Percentiles rank a stretch among this genome's conserved stretches.
Conservation (phyloP, 1,140 invertebrate genomes). For the Bombus picipes region DNA sequence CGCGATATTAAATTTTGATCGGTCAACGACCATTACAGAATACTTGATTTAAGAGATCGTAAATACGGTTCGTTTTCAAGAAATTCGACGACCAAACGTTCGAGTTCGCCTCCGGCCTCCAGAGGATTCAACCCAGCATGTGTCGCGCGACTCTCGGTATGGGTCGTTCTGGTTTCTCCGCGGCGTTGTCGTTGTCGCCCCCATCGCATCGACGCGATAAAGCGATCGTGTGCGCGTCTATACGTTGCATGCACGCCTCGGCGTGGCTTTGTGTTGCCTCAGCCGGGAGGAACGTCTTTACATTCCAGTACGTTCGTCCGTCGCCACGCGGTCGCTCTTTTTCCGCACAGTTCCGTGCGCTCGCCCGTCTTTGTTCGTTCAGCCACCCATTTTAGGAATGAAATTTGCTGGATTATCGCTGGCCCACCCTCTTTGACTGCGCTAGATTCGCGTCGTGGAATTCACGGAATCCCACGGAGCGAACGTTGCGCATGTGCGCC, state of each 20-base stretch:
- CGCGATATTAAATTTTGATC: not conserved
- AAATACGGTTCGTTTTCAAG: not conserved
- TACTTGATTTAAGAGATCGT: not conserved
- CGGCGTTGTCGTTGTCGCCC: conserved; percentile 6
- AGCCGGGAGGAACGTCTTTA: conserved; percentile 6
- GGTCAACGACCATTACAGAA: not conserved
- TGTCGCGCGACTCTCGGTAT: not conserved
- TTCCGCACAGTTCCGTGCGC: conserved; percentile 1
- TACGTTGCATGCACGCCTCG: not conserved
- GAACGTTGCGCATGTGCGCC: conserved; percentile 7
- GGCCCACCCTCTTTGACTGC: conserved; percentile 33
- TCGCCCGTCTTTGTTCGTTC: conserved; percentile 11
- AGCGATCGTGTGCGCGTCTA: conserved; percentile 23
- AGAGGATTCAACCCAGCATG: not conserved
- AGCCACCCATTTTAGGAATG: conserved; percentile 69
- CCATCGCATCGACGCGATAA: conserved; percentile 7
- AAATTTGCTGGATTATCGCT: conserved; percentile 67
- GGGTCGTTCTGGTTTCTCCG: conserved; percentile 46
- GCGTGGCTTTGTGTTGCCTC: not conserved
- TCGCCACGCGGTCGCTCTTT: conserved; percentile 14
- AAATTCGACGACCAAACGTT: not conserved
- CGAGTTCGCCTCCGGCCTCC: not conserved
- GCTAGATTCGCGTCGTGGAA: conserved; percentile 40
- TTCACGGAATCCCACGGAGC: conserved; percentile 53
- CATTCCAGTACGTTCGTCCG: conserved; percentile 52